phyloP scores from a whole-genome alignment of 2,797 vertebrate species.

The Arctocebus calabarensis region DNA sequence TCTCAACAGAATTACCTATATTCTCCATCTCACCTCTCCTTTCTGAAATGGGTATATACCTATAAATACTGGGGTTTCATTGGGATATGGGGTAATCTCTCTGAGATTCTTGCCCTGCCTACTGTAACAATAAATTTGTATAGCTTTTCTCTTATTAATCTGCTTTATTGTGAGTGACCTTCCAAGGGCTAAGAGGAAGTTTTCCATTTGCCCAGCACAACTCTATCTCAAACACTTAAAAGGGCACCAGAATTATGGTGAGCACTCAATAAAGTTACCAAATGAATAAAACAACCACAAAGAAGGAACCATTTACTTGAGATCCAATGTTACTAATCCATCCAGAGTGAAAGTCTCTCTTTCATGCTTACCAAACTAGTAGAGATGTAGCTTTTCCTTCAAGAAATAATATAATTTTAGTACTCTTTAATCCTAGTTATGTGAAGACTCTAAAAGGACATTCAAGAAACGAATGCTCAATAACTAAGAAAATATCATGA shows the following conservation, averaged over 20 bases:
- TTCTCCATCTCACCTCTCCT: neutral
- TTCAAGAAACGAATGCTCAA: slow-evolving; percentile 49
- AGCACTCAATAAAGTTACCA: slow-evolving; percentile 27
- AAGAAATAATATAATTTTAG: slow-evolving; percentile 34
- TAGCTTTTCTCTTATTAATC: neutral
- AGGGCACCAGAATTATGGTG: neutral
- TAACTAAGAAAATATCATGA: no score
- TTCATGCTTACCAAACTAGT: neutral
- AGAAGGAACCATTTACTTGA: neutral
- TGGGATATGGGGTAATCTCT: neutral
- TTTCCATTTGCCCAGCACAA: neutral
- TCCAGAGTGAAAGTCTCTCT: neutral
- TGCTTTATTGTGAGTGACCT: neutral
- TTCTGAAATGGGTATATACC: neutral
- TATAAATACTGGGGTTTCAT: neutral
- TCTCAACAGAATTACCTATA: neutral
- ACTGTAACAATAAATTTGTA: neutral
- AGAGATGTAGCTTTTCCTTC: neutral
- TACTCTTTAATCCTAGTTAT: slow-evolving; percentile 20
- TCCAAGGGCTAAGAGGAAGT: neutral
- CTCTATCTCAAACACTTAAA: slow-evolving; percentile 42
- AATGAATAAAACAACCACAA: slow-evolving; percentile 27
- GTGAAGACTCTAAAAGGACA: slow-evolving; percentile 56
- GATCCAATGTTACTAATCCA: neutral
- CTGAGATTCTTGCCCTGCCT: neutral